Base-by-base conservation (phyloP, 2,113 vertebrate genomes). In the Ophthalmolycus amberensis region DNA sequence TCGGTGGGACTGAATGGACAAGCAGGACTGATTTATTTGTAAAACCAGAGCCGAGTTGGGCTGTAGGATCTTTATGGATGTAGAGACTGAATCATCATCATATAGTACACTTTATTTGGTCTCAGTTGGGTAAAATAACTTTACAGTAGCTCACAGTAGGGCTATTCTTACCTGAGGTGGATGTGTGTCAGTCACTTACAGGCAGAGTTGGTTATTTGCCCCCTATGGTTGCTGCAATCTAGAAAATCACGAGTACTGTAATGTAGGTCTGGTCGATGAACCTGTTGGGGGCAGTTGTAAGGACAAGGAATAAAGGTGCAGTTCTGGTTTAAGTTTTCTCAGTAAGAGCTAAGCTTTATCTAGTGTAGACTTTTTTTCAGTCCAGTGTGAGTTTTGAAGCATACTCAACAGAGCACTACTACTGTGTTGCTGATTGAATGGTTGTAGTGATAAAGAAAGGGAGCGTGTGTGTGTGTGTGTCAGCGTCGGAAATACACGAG, bases 351-450 rank as follows among this genome's bases (percentile, higher is more conserved):
- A 9, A 79, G 59, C 40, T 86, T 90, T 68, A 71, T 75, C 70
- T 29, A 40, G 42, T 25, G 40, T 9, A 7, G 66, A 72, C 37
- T 22, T 71, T 70, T 9, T 50, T 68, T 68, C 22, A 34, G 54
- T 27, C 18, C 9, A 63, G 12, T 79, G 76, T 71, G 64, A 69
- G 56, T 42, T 70, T 46, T 68, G 9, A 75, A 54, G 52, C 27
- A 34, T 71, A 75, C 77, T 87, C 79, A 81, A 77, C 62, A 56
- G 70, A 80, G 83, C 38, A 27, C 76, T 86, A 78, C 77, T 79
- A 83, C 89, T 85, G 85, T 56, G 66, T 82, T 73, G 85, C 79
- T 91, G 83, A 91, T 89, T 89, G 87, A 89, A 89, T 86, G 79
- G 70, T 40, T 75, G 79, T 75, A 92, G 84, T 91, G 87, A 90